A percentile compares a stretch with the other conserved stretches of the same genome.
Evolutionary conservation across 1,140 invertebrate species (phyloP).

Genomic region (Drosophila trapezifrons): DNA sequence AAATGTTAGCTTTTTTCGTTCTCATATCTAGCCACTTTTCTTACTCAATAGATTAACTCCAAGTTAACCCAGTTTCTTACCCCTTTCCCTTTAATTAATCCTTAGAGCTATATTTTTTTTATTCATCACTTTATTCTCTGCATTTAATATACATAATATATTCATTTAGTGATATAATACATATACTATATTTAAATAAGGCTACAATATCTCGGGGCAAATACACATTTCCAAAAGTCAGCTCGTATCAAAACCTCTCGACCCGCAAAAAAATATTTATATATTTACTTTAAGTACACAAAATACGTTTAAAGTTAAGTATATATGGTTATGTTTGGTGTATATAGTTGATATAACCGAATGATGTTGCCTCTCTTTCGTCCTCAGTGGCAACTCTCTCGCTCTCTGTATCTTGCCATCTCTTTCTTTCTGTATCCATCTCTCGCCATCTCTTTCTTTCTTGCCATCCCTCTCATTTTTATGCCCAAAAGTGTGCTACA

Average conservation of each 20-base stretch:
- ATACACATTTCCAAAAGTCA: slow-evolving; percentile 36
- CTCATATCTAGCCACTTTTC: too few relatives aligned
- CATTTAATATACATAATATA: slow-evolving; percentile 22
- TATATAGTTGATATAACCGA: slow-evolving; percentile 10
- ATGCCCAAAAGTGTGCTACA: slow-evolving; percentile 38
- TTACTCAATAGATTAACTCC: background rate
- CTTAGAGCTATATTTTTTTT: background rate
- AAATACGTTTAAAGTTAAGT: slow-evolving; percentile 27
- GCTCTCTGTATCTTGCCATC: background rate
- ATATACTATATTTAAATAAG: slow-evolving; percentile 7
- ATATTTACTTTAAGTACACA: slow-evolving; percentile 23
- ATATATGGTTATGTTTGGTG: slow-evolving; percentile 14
- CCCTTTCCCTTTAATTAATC: background rate
- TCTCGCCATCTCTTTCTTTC: background rate
- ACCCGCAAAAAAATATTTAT: slow-evolving; percentile 15
- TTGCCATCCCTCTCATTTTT: background rate
- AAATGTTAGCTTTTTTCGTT: too few relatives aligned
- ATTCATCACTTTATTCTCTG: slow-evolving; percentile 26
- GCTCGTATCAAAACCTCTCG: slow-evolving; percentile 29
- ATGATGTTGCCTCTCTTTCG: slow-evolving; percentile 7
- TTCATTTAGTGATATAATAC: slow-evolving; percentile 22
- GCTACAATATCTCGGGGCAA: slow-evolving; percentile 34
- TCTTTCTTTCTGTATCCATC: background rate
- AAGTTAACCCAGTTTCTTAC: background rate
- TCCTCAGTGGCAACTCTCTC: background rate